Evolutionary conservation across 2,113 vertebrate genomes (phyloP).

Genomic region (Grammomys dolichurus): DNA sequence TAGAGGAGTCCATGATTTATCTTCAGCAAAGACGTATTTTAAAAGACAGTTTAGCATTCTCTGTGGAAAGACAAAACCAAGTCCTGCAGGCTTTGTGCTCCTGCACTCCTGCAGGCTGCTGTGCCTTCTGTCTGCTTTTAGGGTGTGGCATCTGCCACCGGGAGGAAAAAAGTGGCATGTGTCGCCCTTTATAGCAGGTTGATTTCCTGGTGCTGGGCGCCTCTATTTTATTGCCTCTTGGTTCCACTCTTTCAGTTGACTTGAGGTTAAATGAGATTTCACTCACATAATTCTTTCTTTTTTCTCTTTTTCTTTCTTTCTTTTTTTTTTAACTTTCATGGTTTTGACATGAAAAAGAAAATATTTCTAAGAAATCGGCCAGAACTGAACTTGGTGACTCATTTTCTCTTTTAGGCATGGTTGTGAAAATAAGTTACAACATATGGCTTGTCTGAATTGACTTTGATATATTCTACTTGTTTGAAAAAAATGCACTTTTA

Average conservation of each 20-base stretch:
- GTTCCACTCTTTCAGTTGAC: slow-evolving; percentile 79
- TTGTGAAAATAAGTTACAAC: slow-evolving; percentile 69
- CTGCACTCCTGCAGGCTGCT: slow-evolving; percentile 85
- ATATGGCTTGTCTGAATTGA: slow-evolving; percentile 54
- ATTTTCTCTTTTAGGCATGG: slow-evolving; percentile 76
- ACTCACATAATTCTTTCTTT: neutral
- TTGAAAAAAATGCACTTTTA: slow-evolving; percentile 68
- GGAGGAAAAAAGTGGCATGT: slow-evolving; percentile 87
- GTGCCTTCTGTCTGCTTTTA: slow-evolving; percentile 88
- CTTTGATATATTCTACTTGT: slow-evolving; percentile 72
- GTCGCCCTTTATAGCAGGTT: slow-evolving; percentile 85
- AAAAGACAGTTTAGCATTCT: slow-evolving; percentile 78
- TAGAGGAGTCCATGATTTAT: slow-evolving; percentile 67
- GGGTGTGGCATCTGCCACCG: slow-evolving; percentile 90
- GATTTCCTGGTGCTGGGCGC: slow-evolving; percentile 86
- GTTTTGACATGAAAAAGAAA: slow-evolving; percentile 62
- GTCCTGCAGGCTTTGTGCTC: slow-evolving; percentile 86
- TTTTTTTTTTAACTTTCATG: slow-evolving; percentile 9
- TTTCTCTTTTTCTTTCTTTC: neutral
- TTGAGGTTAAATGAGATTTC: slow-evolving; percentile 71
- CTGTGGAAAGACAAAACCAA: slow-evolving; percentile 79
- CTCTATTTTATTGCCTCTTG: slow-evolving; percentile 80
- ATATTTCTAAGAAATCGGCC: slow-evolving; percentile 78
- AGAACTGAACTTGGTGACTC: slow-evolving; percentile 79
- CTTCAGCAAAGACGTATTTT: slow-evolving; percentile 79